Base-by-base conservation (phyloP, 2,113 vertebrate species). In the Opisthocomus hoazin region DNA sequence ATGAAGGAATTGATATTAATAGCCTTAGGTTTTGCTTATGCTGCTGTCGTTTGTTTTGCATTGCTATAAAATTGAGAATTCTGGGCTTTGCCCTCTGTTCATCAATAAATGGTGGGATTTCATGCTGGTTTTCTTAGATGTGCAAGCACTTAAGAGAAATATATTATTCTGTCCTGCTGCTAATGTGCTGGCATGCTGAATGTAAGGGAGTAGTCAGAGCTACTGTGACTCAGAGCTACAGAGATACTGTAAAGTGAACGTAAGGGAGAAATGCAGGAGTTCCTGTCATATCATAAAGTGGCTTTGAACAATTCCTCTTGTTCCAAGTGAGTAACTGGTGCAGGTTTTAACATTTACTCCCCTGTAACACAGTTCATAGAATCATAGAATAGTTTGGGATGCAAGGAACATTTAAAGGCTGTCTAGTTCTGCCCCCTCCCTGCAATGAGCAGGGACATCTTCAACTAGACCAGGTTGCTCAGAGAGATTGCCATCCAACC, bases 131-230 rank as follows among this genome's bases (percentile, higher is more conserved):
- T 85, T 88, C 53, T 22, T 14, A 56, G 19, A 30, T 68, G 57
- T 76, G 30, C 30, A 43, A 71, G 34, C 34, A 48, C 17, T 15
- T 83, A n/a, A 57, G 30, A 50, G 30, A 43, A 12, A 1, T 70
- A 46, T 12, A 11, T 54, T 8, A 18, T 73, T 81, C 19, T 83
- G 53, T 82, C 39, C 17, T 83, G 56, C 36, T 87, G 45, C 68
- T 75, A 39, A 17, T 0, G 1, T 46, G 34, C 76, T 84, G 24
- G 15, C 11, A 8, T 1, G 0, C 20, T 56, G 3, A 8, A 0
- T 13, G 9, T n/a, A n/a, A 57, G 18, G 19, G 43, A 48, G 39
- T 29, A 70, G 56, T 24, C 60, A 27, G 32, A 41, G 39, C 32
- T 65, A 54, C 43, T 23, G 10, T 48, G 54, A 80, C 27, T n/a